These are phyloP conservation scores for Sclerurus mexicanus DNA, from an alignment of 2,113 vertebrate species.

Conservation along the genomic window DNA sequence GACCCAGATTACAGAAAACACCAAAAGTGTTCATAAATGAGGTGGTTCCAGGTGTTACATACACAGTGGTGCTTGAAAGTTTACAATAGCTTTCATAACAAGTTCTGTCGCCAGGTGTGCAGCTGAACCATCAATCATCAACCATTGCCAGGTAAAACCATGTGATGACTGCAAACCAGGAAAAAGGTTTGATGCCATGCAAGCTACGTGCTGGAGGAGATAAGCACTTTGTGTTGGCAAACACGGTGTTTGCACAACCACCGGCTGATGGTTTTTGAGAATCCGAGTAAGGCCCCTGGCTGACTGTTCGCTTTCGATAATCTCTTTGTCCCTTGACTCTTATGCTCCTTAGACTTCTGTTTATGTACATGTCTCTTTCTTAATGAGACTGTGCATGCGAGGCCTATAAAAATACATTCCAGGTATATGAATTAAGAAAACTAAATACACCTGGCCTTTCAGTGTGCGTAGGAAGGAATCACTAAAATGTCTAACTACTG, in stretches of 20 bases:
- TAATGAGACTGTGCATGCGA: neutral
- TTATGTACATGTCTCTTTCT: neutral
- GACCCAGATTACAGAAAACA: neutral
- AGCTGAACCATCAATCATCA: neutral
- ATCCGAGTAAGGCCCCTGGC: neutral
- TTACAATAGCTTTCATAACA: neutral
- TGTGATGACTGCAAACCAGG: neutral
- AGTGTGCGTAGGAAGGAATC: neutral
- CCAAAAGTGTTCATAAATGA: neutral
- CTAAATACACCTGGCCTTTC: neutral
- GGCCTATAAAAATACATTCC: neutral
- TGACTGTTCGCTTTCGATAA: neutral
- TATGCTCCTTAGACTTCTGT: neutral
- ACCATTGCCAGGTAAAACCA: neutral
- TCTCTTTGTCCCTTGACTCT: neutral
- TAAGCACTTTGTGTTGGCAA: neutral
- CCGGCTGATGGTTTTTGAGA: neutral
- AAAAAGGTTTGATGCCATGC: neutral
- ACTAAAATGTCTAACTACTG: neutral
- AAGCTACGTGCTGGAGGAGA: neutral
- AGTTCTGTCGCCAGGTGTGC: neutral
- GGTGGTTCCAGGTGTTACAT: neutral
- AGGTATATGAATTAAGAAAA: neutral
- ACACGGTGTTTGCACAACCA: neutral
- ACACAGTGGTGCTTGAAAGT: neutral